Evolutionary conservation across 2,797 vertebrate genomes (phyloP).

Genomic region (Nyctalus aviator): DNA sequence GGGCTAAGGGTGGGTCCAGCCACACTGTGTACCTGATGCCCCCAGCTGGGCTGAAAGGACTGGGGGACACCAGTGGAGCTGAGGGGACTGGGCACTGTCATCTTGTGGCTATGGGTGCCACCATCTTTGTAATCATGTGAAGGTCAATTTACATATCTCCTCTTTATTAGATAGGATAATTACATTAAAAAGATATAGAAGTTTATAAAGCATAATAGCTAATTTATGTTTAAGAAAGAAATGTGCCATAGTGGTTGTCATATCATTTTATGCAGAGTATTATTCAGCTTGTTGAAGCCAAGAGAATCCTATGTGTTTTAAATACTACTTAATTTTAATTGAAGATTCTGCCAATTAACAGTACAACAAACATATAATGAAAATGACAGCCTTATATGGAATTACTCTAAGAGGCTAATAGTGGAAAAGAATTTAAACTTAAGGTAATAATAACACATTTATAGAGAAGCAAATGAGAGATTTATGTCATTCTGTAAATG

Average conservation of each 20-base stretch:
- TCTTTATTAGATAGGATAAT: background rate
- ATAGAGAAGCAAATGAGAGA: slow-evolving; percentile 52
- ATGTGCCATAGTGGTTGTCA: background rate
- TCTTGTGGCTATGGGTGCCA: no score
- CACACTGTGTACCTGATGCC: no score
- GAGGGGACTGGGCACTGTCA: no score
- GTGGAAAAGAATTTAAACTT: slow-evolving; percentile 55
- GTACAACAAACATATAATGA: slow-evolving; percentile 46
- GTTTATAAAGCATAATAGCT: background rate
- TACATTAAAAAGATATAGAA: slow-evolving; percentile 40
- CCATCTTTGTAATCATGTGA: no score
- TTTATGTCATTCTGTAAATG: slow-evolving; percentile 66
- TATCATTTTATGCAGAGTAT: slow-evolving; percentile 20
- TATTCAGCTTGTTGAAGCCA: slow-evolving; percentile 42
- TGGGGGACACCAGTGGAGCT: no score
- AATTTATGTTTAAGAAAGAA: slow-evolving; percentile 42
- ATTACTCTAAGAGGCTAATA: slow-evolving; percentile 68
- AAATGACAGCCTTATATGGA: slow-evolving; percentile 53
- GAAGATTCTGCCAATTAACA: slow-evolving; percentile 39
- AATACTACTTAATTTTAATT: slow-evolving; percentile 42
- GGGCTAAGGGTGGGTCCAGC: no score
- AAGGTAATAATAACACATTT: slow-evolving; percentile 66
- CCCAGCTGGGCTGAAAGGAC: no score
- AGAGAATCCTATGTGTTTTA: slow-evolving; percentile 49
- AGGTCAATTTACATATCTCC: no score